Base-by-base conservation (phyloP, 2,888 invertebrate genomes). In the Dermolepida albohirtum region DNA sequence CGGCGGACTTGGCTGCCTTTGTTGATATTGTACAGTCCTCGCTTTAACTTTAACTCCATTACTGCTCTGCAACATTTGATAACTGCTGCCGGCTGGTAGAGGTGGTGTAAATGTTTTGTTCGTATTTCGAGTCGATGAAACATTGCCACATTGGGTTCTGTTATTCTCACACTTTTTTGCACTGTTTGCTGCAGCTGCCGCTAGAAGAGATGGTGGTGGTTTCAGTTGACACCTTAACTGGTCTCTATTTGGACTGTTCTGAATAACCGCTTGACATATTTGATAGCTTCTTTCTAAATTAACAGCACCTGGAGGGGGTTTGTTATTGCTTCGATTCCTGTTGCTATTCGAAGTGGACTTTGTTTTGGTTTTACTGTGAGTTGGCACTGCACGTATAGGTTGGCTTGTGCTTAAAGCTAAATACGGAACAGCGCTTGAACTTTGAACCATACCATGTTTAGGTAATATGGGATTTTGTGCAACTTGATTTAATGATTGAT, bases 261-360 rank as follows among this genome's bases (percentile, higher is more conserved):
- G 95, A 73, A 97, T 94, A n/a, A 93, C 93, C 49, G 93, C 93
- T 83, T 93, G 93, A 78, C 94, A 95, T 76, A 97, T 97, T 85
- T 97, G 96, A 83, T 96, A 95, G 80, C 97, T 97, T 66, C 97
- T 89, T 81, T 97, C 96, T 64, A 97, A 85, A 84, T 97, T 97
- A 40, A 97, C 94, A 4, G 94, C 94, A 1, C 95, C 95, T 0
- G 95, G 95, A 0, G 95, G 95, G 70, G 94, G 90, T 81, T 92
- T 92, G 77, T 90, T 92, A 6, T 89, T 78, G 73, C 86, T 87
- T 54, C 89, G 85, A 75, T 85, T 87, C 64, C 88, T 85, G 78
- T 64, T 85, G 17, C 68, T 71, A n/a, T 66, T 67, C 16, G 63
- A 64, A 1, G 74, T 43, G 12, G 62, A 74, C 77, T 84, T 84